phyloP scores from a whole-genome alignment of 2,797 vertebrate genomes.

The Amphiprion clarkii region DNA sequence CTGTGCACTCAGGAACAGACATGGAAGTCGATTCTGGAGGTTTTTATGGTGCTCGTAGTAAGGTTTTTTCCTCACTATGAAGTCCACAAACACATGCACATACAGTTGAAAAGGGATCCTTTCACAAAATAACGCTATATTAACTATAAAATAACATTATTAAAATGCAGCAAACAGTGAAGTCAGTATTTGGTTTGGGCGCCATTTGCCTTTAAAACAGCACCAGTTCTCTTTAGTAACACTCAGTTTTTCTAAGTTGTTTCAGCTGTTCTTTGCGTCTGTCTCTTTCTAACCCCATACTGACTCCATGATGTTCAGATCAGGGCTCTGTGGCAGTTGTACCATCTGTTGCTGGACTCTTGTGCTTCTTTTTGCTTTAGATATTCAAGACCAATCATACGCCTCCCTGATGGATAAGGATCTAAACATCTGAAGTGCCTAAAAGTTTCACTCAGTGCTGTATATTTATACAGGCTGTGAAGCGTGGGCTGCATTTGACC shows the following conservation, averaged over 20 bases:
- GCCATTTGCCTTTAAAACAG: neutral
- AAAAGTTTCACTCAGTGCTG: neutral
- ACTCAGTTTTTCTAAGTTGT: neutral
- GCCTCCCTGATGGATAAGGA: conserved; percentile 16
- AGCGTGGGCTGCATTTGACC: conserved; percentile 34
- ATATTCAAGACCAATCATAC: neutral
- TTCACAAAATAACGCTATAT: neutral
- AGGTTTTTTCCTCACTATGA: neutral
- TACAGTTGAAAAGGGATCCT: neutral
- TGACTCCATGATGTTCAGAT: neutral
- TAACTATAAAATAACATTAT: neutral
- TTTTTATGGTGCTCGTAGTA: conserved; percentile 12
- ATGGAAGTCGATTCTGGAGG: neutral
- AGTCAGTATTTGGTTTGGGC: too few relatives aligned
- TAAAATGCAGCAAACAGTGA: neutral
- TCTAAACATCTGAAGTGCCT: neutral
- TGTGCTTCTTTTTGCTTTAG: neutral
- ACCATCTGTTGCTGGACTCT: conserved; percentile 4
- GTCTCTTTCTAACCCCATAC: neutral
- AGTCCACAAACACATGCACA: neutral
- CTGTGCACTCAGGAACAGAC: conserved; percentile 15
- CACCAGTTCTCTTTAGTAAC: neutral
- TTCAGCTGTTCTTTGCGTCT: neutral
- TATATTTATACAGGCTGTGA: conserved; percentile 29
- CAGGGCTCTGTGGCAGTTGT: conserved; percentile 5